Conservation (phyloP, 2,888 invertebrate genomes). For the Drosophila tripunctata region DNA sequence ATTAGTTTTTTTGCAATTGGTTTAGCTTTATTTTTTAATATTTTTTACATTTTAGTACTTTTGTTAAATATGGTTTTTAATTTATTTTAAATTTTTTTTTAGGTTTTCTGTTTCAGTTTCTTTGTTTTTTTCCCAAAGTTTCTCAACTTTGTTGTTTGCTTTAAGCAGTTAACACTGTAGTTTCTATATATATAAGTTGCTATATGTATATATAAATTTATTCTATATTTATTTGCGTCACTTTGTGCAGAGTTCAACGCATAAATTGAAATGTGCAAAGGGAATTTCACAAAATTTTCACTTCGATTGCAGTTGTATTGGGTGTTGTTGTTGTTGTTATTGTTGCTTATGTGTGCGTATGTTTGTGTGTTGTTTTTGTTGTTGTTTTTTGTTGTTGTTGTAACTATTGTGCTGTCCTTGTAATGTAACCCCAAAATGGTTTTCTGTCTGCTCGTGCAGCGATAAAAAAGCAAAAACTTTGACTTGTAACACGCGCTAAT, state of each 20-base stretch:
- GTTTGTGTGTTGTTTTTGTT: slow-evolving; percentile 9
- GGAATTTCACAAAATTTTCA: slow-evolving; percentile 52
- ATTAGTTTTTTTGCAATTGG: no score
- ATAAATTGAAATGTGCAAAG: slow-evolving; percentile 47
- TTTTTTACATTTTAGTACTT: no score
- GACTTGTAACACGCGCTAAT: slow-evolving; percentile 74
- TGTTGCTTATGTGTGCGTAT: slow-evolving; percentile 9
- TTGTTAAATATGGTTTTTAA: background rate
- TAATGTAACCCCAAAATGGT: slow-evolving; percentile 64
- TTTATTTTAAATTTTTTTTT: background rate
- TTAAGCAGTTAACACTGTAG: slow-evolving; percentile 15
- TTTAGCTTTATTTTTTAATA: no score
- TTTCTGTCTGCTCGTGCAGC: slow-evolving; percentile 60
- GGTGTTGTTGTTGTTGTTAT: slow-evolving; percentile 9
- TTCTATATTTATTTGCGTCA: slow-evolving; percentile 4
- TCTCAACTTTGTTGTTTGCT: background rate
- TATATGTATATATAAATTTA: background rate
- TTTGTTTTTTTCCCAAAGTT: background rate
- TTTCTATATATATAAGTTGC: background rate
- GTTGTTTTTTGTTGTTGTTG: slow-evolving; percentile 9
- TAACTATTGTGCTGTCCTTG: slow-evolving; percentile 32
- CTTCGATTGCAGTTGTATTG: slow-evolving; percentile 33
- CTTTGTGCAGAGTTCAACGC: slow-evolving; percentile 16
- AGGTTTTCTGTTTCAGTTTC: no score
- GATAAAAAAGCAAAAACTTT: slow-evolving; percentile 46